Conservation (phyloP, 2,113 vertebrate species). For the Oncorhynchus kisutch region DNA sequence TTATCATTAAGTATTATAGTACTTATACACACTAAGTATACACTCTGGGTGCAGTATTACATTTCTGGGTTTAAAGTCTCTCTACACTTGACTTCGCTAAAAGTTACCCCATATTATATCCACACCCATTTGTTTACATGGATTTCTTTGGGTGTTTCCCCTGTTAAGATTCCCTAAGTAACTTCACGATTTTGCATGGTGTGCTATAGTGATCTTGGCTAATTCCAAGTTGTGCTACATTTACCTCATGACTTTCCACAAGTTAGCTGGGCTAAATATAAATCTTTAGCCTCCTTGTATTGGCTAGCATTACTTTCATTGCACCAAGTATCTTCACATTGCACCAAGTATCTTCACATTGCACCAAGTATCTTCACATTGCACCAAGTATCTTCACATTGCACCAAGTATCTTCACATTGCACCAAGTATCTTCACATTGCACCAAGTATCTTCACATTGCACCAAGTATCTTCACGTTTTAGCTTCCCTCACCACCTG, state of each 20-base stretch:
- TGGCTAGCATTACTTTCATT: not conserved
- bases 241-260: too few relatives aligned
- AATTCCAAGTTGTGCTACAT: not conserved
- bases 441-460: not conserved
- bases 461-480: not conserved
- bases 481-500: not conserved
- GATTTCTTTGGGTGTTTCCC: not conserved
- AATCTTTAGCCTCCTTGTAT: not conserved
- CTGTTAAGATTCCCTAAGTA: not conserved
- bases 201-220: not conserved
- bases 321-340: not conserved
- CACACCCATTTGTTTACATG: not conserved
- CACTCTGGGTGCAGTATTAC: not conserved
- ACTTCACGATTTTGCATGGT: not conserved
- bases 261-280: not conserved
- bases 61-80: not conserved
- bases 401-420: too few relatives aligned
- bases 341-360: not conserved
- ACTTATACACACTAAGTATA: not conserved
- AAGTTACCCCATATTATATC: not conserved
- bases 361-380: not conserved
- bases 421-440: too few relatives aligned
- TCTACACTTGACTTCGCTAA: not conserved
- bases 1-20: not conserved
- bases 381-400: not conserved